Evolutionary conservation across 2,113 vertebrate species (phyloP), one percentile per base, ranked within the genome.

Genomic region (Gopherus evgoodei): DNA sequence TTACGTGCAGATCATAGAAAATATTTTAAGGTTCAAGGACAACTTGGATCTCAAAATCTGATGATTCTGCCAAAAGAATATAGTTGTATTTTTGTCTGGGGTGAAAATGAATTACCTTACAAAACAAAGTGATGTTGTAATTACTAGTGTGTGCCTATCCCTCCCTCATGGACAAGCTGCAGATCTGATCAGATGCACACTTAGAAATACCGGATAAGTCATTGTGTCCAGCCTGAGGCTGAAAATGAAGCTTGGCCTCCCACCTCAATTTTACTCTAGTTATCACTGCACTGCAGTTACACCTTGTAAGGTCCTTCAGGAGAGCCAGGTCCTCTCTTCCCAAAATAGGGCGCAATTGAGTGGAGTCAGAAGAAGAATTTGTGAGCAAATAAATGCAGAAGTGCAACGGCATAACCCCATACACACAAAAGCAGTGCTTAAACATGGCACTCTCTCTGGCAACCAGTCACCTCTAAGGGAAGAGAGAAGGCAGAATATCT

Each of bases 381-480:
- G 52, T 62, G 78, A 62, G 14, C 78, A 92, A 62, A 89, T 49
- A n/a, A 4, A 87, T 87, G 31, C 11, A 35, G 75, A 17, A 83
- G 11, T 25, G 52, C 52, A 72, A 22, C 35, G 22, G 4, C 78
- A 2, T 27, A 17, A 57, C 76, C 92, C 57, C 11, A 92, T 79
- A 80, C n/a, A 53, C 27, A 4, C 21, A 53, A 82, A 90, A 47
- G 31, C 24, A 82, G 8, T 54, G 14, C 29, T 59, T 14, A 49
- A 22, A 59, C 53, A 82, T 84, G 29, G 42, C 17, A 49, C 53
- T 82, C 10, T n/a, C 87, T 35, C 80, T 86, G 69, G 47, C 83
- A 91, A 96, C 92, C 84, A 87, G 88, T 75, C 17, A 44, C 8
- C 82, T 17, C 6, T 84, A 47, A 50, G 86, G 65, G 62, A 90